Evolutionary conservation across 2,888 invertebrate genomes (phyloP), one percentile per base, ranked within the genome.

Genomic region (Eueremaeus valkanovi): DNA sequence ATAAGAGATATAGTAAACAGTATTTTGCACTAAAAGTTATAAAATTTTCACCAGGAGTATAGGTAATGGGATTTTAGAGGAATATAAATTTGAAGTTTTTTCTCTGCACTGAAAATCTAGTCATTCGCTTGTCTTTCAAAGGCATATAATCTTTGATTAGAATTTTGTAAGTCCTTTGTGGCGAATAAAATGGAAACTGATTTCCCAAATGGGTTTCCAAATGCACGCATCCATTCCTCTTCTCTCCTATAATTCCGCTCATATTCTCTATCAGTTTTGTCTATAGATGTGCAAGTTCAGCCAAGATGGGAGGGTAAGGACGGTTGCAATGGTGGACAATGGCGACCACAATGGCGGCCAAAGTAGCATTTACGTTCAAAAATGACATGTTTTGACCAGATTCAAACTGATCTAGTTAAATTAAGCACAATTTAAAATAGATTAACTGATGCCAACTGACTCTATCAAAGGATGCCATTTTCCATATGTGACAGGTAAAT

Each of bases 161-260:
- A 58, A 18, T 58, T 29, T 58, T 51, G 24, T 55, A 11, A 27
- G 70, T 70, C 70, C 45, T 70, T 42, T 27, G 70, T 16, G 70
- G 11, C 29, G 18, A 70, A 70, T 70, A 70, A 70, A 70, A 29
- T 24, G 27, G 2, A 27, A 70, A 70, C 40, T 70, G 27, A 70
- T 42, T 70, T 70, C 70, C 70, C 70, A 70, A 29, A 70, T 16
- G 70, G 1, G 13, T 42, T 70, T 29, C 18, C 13, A 1, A 13
- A 29, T 16, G 3, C 5, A 18, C 45, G 16, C 49, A 5, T n/a
- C 21, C 49, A 45, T 8, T 8, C 1, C n/a, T n/a, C n/a, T n/a
- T n/a, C n/a, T n/a, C n/a, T n/a, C n/a, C n/a, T n/a, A 3, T 6
- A n/a, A 9, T 49, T 18, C 49, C 49, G 18, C 3, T 21, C 49